Evolutionary conservation across 1,140 invertebrate species (phyloP).

Genomic region (Lerema accius): DNA sequence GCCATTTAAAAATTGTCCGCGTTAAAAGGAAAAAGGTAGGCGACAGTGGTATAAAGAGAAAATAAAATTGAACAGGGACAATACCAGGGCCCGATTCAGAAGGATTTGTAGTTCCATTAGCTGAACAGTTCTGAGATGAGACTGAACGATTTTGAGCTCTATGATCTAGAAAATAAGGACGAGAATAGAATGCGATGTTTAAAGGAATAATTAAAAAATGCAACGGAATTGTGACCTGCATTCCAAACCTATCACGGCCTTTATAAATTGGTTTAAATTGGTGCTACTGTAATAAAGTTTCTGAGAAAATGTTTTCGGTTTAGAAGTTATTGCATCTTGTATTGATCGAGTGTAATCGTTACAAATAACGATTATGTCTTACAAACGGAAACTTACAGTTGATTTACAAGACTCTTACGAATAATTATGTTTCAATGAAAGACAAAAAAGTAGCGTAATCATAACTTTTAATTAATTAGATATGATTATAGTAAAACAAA

Average conservation of each 20-base stretch:
- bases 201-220: slow-evolving; percentile 44
- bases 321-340: slow-evolving; percentile 18
- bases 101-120: slow-evolving; percentile 79
- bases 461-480: too few species aligned
- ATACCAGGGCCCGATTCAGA: slow-evolving; percentile 70
- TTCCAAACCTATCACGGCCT: slow-evolving; percentile 42
- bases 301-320: slow-evolving; percentile 33
- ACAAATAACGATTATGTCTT: slow-evolving; percentile 9
- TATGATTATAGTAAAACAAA: too few species aligned
- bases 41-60: slow-evolving; percentile 66
- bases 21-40: slow-evolving; percentile 74
- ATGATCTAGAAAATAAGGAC: slow-evolving; percentile 24
- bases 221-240: slow-evolving; percentile 45
- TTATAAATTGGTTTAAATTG: slow-evolving; percentile 45
- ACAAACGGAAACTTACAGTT: not conserved
- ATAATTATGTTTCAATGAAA: too few species aligned
- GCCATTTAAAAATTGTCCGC: slow-evolving; percentile 80
- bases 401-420: too few species aligned
- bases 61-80: slow-evolving; percentile 72
- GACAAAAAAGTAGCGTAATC: too few species aligned
- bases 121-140: slow-evolving; percentile 43
- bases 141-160: slow-evolving; percentile 41
- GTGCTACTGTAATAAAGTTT: slow-evolving; percentile 39
- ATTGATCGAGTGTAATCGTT: slow-evolving; percentile 26
- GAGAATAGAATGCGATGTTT: slow-evolving; percentile 21